phyloP scores from a whole-genome alignment of 2,113 vertebrate species.

The Hepsetus odoe region DNA sequence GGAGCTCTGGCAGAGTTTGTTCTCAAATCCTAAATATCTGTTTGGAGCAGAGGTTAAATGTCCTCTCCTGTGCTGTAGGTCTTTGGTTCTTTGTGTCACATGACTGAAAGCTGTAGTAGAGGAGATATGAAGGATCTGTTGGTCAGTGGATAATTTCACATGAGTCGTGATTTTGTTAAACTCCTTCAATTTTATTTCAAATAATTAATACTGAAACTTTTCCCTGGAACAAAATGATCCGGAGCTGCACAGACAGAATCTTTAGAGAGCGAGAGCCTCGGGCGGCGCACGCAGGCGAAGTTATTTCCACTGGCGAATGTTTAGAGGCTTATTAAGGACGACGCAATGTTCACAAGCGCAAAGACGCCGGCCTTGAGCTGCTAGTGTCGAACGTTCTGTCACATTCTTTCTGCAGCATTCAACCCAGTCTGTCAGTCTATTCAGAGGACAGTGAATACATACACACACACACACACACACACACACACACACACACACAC shows the following conservation, averaged over 20 bases:
- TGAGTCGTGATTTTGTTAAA: too few species aligned
- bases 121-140: too few species aligned
- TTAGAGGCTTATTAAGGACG: conserved; percentile 8
- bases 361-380: conserved; percentile 30
- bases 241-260: neutral
- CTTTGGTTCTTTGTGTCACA: too few species aligned
- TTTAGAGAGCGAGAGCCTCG: conserved; percentile 14
- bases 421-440: conserved; percentile 1
- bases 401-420: neutral
- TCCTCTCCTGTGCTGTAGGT: too few species aligned
- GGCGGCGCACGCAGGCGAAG: conserved; percentile 38
- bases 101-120: too few species aligned
- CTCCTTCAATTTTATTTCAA: too few species aligned
- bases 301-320: conserved; percentile 38
- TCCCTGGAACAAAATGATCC: too few species aligned
- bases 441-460: conserved; percentile 21
- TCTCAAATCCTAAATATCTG: too few species aligned
- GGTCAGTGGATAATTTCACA: too few species aligned
- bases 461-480: neutral
- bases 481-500: neutral
- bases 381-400: neutral
- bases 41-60: too few species aligned
- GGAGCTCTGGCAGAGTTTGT: too few species aligned
- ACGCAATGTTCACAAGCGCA: neutral
- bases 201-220: too few species aligned